These are phyloP conservation scores for Sciurus vulgaris DNA, from an alignment of 2,797 vertebrate genomes.

Conservation along the genomic window DNA sequence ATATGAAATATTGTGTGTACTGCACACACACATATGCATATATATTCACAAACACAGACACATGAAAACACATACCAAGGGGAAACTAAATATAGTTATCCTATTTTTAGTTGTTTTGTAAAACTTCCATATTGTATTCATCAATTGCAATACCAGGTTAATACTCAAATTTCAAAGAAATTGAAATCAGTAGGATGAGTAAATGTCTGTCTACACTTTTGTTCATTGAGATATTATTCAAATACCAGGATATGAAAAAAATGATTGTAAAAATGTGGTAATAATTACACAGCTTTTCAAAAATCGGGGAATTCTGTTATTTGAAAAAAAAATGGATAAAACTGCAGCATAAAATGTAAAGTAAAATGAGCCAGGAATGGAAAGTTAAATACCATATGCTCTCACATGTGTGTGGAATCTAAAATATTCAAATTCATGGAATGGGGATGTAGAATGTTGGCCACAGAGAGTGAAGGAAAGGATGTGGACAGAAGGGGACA, in stretches of 20 bases:
- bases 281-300: not conserved
- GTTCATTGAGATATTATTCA: not conserved
- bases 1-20: not conserved
- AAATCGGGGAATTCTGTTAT: not conserved
- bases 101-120: not conserved
- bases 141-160: not conserved
- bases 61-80: not conserved
- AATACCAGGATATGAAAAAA: not conserved
- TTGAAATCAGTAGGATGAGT: not conserved
- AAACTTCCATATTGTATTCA: no score
- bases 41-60: not conserved
- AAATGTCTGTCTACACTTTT: accelerated
- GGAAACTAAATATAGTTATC: not conserved
- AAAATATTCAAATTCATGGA: not conserved
- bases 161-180: not conserved
- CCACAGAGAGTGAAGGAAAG: not conserved
- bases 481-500: not conserved
- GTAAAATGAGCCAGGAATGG: not conserved
- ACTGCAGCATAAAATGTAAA: not conserved
- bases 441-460: no score
- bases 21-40: not conserved
- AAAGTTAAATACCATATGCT: not conserved
- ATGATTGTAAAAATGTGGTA: not conserved
- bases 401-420: not conserved
- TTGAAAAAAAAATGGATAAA: not conserved